Conservation (phyloP, 2,797 vertebrate genomes). For the Pseudochirops corinnae region DNA sequence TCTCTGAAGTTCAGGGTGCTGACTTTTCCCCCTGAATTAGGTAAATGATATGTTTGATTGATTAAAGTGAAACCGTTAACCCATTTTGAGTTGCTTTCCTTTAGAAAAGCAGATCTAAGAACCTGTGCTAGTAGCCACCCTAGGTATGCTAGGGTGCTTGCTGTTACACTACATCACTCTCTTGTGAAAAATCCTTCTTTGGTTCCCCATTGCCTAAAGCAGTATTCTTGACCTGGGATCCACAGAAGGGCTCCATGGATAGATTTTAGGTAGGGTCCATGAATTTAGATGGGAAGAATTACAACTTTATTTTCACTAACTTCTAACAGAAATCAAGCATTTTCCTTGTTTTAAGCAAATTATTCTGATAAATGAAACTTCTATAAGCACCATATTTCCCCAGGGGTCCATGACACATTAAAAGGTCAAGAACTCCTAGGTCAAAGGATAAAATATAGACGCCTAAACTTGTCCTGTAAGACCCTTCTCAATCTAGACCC, state of each 20-base stretch:
- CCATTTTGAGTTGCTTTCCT: no score
- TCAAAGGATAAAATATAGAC: neutral
- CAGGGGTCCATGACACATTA: neutral
- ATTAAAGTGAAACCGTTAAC: no score
- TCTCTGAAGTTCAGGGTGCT: no score
- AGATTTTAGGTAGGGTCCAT: neutral
- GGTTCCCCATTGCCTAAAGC: neutral
- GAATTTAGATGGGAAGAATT: neutral
- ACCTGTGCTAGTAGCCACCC: no score
- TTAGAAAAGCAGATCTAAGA: no score
- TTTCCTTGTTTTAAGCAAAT: neutral
- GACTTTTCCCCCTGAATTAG: no score
- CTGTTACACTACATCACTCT: no score
- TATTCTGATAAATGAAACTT: neutral
- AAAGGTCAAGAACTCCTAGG: neutral
- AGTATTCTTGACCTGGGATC: neutral
- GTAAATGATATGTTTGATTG: no score
- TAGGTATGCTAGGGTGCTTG: no score
- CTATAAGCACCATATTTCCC: neutral
- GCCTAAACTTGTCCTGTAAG: neutral
- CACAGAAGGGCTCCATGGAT: neutral
- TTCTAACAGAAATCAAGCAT: neutral
- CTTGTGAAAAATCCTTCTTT: neutral
- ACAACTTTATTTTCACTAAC: neutral
- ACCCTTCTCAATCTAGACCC: neutral